Base-by-base conservation (phyloP, 2,113 vertebrate species). In the Tinamus guttatus region DNA sequence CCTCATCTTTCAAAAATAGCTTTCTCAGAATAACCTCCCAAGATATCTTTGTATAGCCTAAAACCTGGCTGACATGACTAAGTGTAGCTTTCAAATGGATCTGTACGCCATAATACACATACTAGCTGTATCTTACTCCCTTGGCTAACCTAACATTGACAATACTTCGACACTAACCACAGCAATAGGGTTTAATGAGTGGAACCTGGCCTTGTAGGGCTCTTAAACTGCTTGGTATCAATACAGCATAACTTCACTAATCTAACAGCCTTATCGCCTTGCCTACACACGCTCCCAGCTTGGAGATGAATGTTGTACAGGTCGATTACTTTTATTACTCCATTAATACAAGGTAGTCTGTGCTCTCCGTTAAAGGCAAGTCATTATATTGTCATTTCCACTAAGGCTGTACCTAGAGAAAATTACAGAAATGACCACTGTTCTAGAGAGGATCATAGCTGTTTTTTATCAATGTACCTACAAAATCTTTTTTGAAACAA, bases 291-390 rank as follows among this genome's bases (percentile, higher is more conserved):
- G 27, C 38, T 40, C 68, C 64, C 52, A 90, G 73, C 65, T 52
- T 78, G 68, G 77, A 79, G 58, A 81, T 9, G 1, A 90, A 81
- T 2, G 19, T 45, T 43, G 69, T 14, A 25, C 0, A 0, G 45
- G 54, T 90, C 2, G 5, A 90, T 78, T 88, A 83, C 41, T 93
- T 88, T 94, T 71, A 94, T 94, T 96, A 84, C 77, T 97, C 68
- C 62, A 89, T 93, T 96, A 94, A 94, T 78, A 81, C 62, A 58
- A 76, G 38, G 77, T 81, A 86, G 56, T 75, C 83, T 89, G 69
- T 59, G 70, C 59, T 85, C 52, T 84, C 65, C 0, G 0, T 34
- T 59, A 87, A 81, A 87, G 60, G 27, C 65, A 81, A 51, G 41
- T 21, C 52, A 52, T 56, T 67, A 9, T 17, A 5, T 14, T 71